Evolutionary conservation across 1,140 invertebrate species (phyloP), one percentile per base, ranked within the genome.

Genomic region (Procambarus virginalis): DNA sequence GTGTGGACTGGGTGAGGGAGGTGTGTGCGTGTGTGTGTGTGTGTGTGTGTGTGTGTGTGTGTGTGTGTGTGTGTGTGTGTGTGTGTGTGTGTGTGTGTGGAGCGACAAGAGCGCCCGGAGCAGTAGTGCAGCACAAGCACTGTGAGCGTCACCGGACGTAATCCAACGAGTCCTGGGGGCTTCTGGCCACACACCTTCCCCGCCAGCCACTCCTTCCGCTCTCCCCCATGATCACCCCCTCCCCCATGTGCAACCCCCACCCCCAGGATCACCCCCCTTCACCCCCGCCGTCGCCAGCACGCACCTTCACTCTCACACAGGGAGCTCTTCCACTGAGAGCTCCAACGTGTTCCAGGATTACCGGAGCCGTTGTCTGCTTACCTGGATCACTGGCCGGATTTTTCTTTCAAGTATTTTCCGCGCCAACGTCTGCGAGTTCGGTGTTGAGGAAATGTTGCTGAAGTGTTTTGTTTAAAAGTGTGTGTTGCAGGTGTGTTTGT

Each of bases 111-210:
- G 46, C 20, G 55, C 49, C n/a, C 10, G 49, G 55, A 58, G n/a
- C 49, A 22, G 20, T 51, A 48, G 9, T n/a, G 77, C 77, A 49
- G 3, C 45, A 34, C 49, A 20, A 64, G 12, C 60, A 58, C 49
- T 49, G 20, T 46, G 51, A 20, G 20, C 78, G 78, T 51, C 84
- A 85, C 84, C 84, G 84, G 84, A 85, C 84, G 84, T 85, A 85
- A 85, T 85, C 84, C 84, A 73, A 76, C 75, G 75, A 77, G 46
- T 58, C 70, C 84, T 64, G 45, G 49, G 70, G 48, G 49, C 49
- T 73, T 73, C 48, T 77, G 84, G 75, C 84, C 84, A 51, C 84
- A 51, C 84, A 55, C 73, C 73, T 51, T 80, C 49, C 78, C 78
- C 78, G 9, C 49, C 78, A 22, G 17, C 55, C 34, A 55, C 51